A percentile compares a stretch with the other conserved stretches of the same genome.
These are phyloP conservation scores for Sander vitreus DNA, from an alignment of 2,113 vertebrate species.

Conservation along the genomic window DNA sequence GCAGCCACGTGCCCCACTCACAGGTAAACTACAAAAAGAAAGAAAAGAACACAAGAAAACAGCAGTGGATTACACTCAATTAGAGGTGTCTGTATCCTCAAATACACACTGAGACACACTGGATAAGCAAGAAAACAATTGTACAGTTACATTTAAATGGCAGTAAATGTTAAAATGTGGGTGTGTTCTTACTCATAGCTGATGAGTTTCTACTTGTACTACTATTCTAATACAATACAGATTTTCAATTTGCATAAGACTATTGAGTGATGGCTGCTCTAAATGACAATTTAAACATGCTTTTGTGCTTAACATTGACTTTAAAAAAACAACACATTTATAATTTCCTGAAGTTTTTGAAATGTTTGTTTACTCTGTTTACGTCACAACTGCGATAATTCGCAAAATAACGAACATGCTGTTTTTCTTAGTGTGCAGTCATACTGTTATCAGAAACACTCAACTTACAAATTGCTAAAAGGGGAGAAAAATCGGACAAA, in stretches of 20 bases:
- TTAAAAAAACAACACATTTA: neutral
- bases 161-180: slow-evolving; percentile 18
- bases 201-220: neutral
- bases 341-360: neutral
- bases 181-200: neutral
- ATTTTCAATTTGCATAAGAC: neutral
- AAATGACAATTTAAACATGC: neutral
- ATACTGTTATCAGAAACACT: too few relatives aligned
- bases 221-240: neutral
- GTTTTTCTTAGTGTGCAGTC: neutral
- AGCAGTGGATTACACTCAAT: neutral
- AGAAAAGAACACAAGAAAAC: neutral
- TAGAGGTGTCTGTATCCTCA: neutral
- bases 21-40: slow-evolving; percentile 70
- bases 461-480: too few relatives aligned
- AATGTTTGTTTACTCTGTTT: neutral
- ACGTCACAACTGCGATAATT: neutral
- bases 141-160: neutral
- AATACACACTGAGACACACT: neutral
- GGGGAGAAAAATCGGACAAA: neutral
- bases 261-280: neutral
- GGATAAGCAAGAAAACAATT: neutral
- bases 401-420: neutral
- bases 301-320: neutral
- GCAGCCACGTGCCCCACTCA: slow-evolving; percentile 85